Evolutionary conservation across 1,140 invertebrate genomes (phyloP), one percentile per base, ranked within the genome.

Genomic region (Drosophila teissieri): DNA sequence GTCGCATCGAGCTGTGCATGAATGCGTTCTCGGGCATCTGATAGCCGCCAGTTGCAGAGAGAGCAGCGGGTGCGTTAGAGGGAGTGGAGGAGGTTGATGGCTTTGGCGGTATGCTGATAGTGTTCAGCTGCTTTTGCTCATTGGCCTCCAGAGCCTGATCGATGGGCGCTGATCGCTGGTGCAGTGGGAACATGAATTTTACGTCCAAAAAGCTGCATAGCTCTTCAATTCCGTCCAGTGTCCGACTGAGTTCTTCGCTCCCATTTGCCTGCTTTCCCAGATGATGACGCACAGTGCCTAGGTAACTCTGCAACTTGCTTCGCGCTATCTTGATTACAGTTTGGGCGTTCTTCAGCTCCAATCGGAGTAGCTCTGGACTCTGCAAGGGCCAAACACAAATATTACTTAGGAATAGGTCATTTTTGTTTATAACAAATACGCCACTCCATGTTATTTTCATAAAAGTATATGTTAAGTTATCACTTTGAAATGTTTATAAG

Each of bases 151-250:
- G 46, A 2, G 92, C 92, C 65, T 90, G 62, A 27, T 92, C 92
- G 40, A 92, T 91, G 11, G 90, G 91, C 2, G 75, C 73, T 0
- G 72, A 67, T 1, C 73, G 54, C 0, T 76, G 24, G 61, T 91
- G 81, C 14, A 86, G 48, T 1, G 91, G 88, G 45, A 85, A 78
- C 44, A 91, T 73, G 15, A 88, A 79, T 64, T 92, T 90, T 0
- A 90, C 65, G 60, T 92, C 86, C 14, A 92, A 67, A 44, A 92
- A 85, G 40, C 79, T 80, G 55, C 92, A 91, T 37, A 93, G 78
- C 70, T 93, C 93, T 53, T 93, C 92, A 12, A 93, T 93, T 10
- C 92, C 93, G 64, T 93, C 93, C 4, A 93, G 56, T 0, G 92
- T 90, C 15, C 92, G 89, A 14, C 72, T 75, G 0, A 92, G 73